Conservation (phyloP, 2,113 vertebrate species). For the Cathartes aura region DNA sequence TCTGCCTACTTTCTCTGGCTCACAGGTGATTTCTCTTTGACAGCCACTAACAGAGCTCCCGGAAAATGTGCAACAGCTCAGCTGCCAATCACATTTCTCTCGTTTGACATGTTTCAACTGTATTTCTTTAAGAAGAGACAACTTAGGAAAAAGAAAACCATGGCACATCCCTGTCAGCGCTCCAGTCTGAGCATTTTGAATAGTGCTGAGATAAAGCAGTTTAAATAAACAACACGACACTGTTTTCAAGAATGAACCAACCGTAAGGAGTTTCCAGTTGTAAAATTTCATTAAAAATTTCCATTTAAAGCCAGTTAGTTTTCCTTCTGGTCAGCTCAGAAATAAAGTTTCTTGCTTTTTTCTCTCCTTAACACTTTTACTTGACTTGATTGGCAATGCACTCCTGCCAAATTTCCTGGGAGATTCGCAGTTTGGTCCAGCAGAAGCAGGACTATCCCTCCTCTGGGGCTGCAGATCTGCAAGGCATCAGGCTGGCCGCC, state of each 20-base stretch:
- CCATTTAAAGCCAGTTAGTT: conserved; percentile 29
- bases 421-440: neutral
- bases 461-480: neutral
- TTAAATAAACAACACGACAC: neutral
- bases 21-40: neutral
- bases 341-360: conserved; percentile 8
- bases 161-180: neutral
- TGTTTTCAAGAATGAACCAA: neutral
- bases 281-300: conserved; percentile 57
- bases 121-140: neutral
- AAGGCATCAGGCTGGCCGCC: neutral
- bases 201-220: neutral
- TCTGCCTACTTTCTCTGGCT: neutral
- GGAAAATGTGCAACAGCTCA: neutral
- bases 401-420: neutral
- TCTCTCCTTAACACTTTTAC: neutral
- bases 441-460: neutral
- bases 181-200: neutral
- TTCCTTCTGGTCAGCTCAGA: conserved; percentile 59
- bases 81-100: neutral
- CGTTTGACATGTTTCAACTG: neutral
- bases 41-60: neutral
- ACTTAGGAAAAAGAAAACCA: neutral
- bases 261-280: neutral
- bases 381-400: neutral